Evolutionary conservation across 2,797 vertebrate species (phyloP).

Genomic region (Pogoniulus pusillus): DNA sequence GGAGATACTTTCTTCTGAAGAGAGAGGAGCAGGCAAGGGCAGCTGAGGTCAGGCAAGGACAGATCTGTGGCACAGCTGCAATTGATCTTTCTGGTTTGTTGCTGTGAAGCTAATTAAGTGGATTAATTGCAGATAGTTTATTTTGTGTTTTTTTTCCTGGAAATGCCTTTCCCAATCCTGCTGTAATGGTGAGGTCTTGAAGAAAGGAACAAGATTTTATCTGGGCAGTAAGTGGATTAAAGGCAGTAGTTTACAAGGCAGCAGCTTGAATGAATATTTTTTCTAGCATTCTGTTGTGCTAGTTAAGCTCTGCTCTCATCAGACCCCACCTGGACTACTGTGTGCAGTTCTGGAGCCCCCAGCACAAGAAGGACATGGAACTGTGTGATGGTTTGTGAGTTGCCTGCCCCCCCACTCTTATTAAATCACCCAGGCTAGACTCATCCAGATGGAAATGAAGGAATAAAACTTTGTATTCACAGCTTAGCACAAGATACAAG

Average conservation of each 20-base stretch:
- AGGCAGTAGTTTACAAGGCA: background rate
- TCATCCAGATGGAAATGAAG: too few species aligned
- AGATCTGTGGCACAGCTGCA: slow-evolving; percentile 27
- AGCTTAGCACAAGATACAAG: too few species aligned
- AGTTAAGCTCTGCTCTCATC: too few species aligned
- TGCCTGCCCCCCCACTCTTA: too few species aligned
- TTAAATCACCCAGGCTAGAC: too few species aligned
- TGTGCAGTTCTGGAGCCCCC: too few species aligned
- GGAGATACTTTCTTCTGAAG: slow-evolving; percentile 64
- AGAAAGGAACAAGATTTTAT: background rate
- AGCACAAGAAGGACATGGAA: too few species aligned
- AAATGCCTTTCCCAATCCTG: slow-evolving; percentile 14
- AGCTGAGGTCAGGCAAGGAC: slow-evolving; percentile 38
- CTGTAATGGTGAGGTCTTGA: background rate
- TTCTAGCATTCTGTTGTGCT: background rate
- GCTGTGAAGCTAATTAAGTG: slow-evolving; percentile 47
- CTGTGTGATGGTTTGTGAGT: too few species aligned
- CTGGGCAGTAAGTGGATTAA: background rate
- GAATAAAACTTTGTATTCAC: too few species aligned
- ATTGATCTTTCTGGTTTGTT: slow-evolving; percentile 48
- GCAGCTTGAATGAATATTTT: background rate
- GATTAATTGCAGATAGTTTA: slow-evolving; percentile 33
- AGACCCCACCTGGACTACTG: too few species aligned
- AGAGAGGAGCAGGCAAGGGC: slow-evolving; percentile 67
- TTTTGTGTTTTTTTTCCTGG: background rate